Evolutionary conservation across 2,888 invertebrate species (phyloP).

Genomic region (Lasioglossum zephyrum): DNA sequence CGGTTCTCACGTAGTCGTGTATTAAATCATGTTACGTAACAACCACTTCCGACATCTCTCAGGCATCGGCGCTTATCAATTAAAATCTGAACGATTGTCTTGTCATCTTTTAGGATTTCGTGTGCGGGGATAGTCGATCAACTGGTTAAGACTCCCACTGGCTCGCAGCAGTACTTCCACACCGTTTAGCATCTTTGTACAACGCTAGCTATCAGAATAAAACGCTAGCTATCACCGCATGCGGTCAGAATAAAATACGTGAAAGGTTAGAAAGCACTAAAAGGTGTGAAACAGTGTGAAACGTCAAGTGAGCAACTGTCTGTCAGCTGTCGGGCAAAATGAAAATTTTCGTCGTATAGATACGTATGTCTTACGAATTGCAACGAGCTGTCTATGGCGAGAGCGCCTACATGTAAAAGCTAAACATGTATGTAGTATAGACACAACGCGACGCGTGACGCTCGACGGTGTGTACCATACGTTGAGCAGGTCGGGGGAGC

Average conservation of each 20-base stretch:
- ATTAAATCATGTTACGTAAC: conserved; percentile 21
- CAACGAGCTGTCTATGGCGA: neutral
- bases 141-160: neutral
- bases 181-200: neutral
- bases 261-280: too few relatives aligned
- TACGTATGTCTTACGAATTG: too few relatives aligned
- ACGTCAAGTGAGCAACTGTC: too few relatives aligned
- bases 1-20: neutral
- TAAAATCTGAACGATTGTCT: conserved; percentile 9
- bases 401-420: neutral
- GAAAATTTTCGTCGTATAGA: too few relatives aligned
- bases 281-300: too few relatives aligned
- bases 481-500: neutral
- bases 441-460: too few relatives aligned
- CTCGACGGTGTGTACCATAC: neutral
- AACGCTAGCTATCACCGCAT: too few relatives aligned
- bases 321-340: too few relatives aligned
- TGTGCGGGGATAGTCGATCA: neutral
- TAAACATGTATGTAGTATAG: neutral
- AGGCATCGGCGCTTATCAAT: conserved; percentile 13
- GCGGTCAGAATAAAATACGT: too few relatives aligned
- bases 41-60: neutral
- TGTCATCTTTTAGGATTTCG: neutral
- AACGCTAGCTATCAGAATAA: too few relatives aligned
- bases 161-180: neutral